These are phyloP conservation scores for Heterodera carotae DNA, from an alignment of 1,140 invertebrate genomes.

Conservation along the genomic window DNA sequence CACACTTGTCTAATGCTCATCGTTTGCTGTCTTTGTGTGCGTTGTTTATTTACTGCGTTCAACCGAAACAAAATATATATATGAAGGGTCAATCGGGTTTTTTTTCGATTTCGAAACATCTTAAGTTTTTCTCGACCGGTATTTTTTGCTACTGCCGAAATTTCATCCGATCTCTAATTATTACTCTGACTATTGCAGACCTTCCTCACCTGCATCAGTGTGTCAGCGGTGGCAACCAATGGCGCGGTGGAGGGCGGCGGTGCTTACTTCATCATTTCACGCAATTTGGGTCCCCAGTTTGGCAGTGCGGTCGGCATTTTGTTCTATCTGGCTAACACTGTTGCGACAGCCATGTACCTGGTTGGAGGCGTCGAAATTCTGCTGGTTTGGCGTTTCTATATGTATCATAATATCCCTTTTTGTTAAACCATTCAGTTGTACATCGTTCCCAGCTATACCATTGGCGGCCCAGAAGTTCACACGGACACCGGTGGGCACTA, in stretches of 20 bases:
- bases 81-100: too few species aligned
- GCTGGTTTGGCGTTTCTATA: slow-evolving; percentile 71
- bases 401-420: too few species aligned
- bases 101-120: too few species aligned
- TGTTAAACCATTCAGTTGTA: slow-evolving; percentile 66
- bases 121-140: too few species aligned
- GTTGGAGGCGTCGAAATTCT: slow-evolving; percentile 96
- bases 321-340: slow-evolving; percentile 97
- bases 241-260: slow-evolving; percentile 87
- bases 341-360: slow-evolving; percentile 96
- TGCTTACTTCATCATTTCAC: slow-evolving; percentile 95
- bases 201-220: slow-evolving; percentile 94
- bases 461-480: slow-evolving; percentile 67
- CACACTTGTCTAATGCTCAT: slow-evolving; percentile 92
- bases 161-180: too few species aligned
- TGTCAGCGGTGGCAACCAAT: slow-evolving; percentile 98
- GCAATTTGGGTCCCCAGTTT: slow-evolving; percentile 85
- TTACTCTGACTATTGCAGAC: slow-evolving; percentile 80
- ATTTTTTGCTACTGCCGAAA: too few species aligned
- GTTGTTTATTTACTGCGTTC: not conserved
- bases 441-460: slow-evolving; percentile 67
- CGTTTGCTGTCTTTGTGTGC: slow-evolving; percentile 76
- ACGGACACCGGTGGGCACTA: slow-evolving; percentile 51
- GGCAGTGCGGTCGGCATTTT: slow-evolving; percentile 96
- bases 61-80: too few species aligned